Base-by-base conservation (phyloP, 2,797 vertebrate genomes). In the Mionectes olivaceus region DNA sequence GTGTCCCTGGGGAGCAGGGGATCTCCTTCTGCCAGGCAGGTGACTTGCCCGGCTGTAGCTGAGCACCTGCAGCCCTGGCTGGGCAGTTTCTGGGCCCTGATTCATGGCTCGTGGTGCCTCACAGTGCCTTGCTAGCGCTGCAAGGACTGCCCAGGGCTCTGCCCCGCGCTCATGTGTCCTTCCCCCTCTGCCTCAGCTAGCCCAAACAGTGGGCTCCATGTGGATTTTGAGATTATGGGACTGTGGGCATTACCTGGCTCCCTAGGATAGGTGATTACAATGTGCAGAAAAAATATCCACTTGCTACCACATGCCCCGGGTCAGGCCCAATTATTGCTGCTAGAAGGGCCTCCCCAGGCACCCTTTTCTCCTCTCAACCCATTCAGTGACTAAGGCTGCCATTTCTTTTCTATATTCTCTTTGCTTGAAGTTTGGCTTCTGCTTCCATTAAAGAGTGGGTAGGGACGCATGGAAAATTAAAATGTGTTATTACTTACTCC, bases 401-500 rank as follows among this genome's bases (percentile, higher is more conserved):
- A 11, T n/a, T 76, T 81, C 43, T 53, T 95, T 93, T 87, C 93
- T 35, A 59, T 71, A 56, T 73, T 69, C 49, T 85, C 53, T 91
- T 93, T 11, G 1, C 52, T 93, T 28, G 0, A 28, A 9, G 5
- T 64, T 89, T 64, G 61, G 49, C 23, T 33, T 95, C 43, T 89
- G 10, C 47, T 92, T 67, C 80, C 59, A 79, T 93, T 81, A 91
- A 65, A 81, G 35, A 88, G 41, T 70, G 63, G 46, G 94, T 60
- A 94, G 39, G 33, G 60, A 93, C 71, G 92, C 57, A 52, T 93
- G 91, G 89, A 96, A 97, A 95, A 95, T 91, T 95, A 85, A 91
- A 95, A 93, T 89, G 50, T 61, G 65, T 96, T 95, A 94, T 94
- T 96, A 83, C 83, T 82, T 92, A 93, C 69, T 93, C 89, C 74